Percentiles rank a stretch among this genome's conserved stretches.
Conservation (phyloP, 2,113 vertebrate species). For the Bos indicus region DNA sequence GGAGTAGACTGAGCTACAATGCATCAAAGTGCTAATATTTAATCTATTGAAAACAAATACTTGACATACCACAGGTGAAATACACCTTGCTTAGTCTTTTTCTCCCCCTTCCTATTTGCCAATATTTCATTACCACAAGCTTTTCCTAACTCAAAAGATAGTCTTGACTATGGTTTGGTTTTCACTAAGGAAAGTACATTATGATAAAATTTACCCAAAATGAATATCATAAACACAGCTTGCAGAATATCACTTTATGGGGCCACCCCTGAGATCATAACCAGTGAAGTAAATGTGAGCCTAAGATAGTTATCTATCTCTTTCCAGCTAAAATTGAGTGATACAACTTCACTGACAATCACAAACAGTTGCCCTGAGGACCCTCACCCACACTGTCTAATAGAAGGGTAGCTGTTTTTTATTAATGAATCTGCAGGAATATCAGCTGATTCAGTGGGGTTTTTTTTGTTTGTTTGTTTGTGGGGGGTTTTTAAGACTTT, state of each 20-base stretch:
- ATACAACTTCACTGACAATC: neutral
- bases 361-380: neutral
- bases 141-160: neutral
- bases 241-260: neutral
- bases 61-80: neutral
- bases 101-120: neutral
- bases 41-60: neutral
- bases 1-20: too few species aligned
- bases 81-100: neutral
- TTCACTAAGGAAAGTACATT: neutral
- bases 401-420: neutral
- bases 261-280: neutral
- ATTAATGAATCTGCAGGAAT: neutral
- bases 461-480: neutral
- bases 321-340: neutral
- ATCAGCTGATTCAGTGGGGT: neutral
- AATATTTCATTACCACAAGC: neutral
- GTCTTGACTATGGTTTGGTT: neutral
- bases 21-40: neutral
- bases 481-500: neutral
- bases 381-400: neutral
- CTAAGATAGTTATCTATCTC: neutral
- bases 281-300: neutral
- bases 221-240: neutral
- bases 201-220: neutral